A percentile compares a stretch with the other conserved stretches of the same genome.
These are phyloP conservation scores for Drosophila subsilvestris DNA, from an alignment of 2,888 invertebrate genomes.

Conservation along the genomic window DNA sequence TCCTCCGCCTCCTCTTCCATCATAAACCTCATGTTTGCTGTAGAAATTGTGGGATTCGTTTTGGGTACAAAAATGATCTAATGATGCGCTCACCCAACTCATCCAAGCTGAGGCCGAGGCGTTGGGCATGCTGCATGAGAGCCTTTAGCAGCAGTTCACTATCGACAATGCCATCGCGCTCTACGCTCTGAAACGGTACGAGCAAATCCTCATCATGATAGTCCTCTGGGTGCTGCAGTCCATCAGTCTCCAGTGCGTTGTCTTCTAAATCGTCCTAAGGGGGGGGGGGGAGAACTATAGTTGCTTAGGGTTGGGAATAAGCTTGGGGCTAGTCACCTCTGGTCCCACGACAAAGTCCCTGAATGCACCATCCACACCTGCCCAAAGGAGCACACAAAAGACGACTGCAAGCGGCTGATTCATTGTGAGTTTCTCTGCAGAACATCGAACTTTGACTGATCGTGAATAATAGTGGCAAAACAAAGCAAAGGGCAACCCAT, in stretches of 20 bases:
- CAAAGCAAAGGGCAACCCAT: not conserved
- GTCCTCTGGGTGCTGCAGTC: slow-evolving; percentile 3
- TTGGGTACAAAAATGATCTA: not conserved
- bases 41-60: no score
- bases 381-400: slow-evolving; percentile 25
- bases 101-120: slow-evolving; percentile 57
- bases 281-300: fast-evolving
- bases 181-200: slow-evolving; percentile 35
- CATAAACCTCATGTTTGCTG: slow-evolving; percentile 14
- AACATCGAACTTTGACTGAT: slow-evolving; percentile 57
- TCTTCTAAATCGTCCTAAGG: slow-evolving; percentile 5
- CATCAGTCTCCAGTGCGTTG: slow-evolving; percentile 24
- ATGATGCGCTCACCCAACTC: slow-evolving; percentile 46
- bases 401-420: slow-evolving; percentile 21
- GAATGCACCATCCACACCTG: slow-evolving; percentile 48
- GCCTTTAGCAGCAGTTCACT: slow-evolving; percentile 40
- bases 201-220: slow-evolving; percentile 8
- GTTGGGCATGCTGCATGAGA: slow-evolving; percentile 58
- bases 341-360: slow-evolving; percentile 67
- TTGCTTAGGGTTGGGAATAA: no score
- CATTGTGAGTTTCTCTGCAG: slow-evolving; percentile 31
- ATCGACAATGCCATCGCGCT: slow-evolving; percentile 50
- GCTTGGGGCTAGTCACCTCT: slow-evolving; percentile 16
- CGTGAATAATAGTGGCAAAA: no score
- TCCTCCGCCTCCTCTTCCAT: no score